phyloP scores from a whole-genome alignment of 2,888 invertebrate genomes.

The Noctua comes region DNA sequence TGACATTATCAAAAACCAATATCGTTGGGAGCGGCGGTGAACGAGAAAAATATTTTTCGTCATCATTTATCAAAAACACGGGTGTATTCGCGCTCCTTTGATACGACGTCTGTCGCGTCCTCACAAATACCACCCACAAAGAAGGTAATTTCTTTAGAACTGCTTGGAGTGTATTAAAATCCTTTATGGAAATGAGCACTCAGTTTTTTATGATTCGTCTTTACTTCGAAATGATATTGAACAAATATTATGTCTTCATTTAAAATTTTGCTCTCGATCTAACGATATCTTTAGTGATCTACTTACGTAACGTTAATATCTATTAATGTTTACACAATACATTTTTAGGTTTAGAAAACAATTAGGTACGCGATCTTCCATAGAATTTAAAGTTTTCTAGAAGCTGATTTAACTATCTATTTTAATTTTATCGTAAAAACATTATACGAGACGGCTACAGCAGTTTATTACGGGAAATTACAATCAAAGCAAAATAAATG shows the following conservation, averaged over 20 bases:
- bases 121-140: slow-evolving; percentile 64
- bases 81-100: slow-evolving; percentile 68
- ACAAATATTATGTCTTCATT: slow-evolving; percentile 18
- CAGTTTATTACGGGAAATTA: slow-evolving; percentile 25
- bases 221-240: slow-evolving; percentile 11
- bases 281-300: neutral
- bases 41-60: slow-evolving; percentile 68
- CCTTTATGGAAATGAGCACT: slow-evolving; percentile 64
- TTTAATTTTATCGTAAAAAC: neutral
- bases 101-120: slow-evolving; percentile 67
- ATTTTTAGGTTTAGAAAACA: neutral
- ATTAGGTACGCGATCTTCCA: neutral
- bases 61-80: slow-evolving; percentile 74
- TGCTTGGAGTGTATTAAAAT: slow-evolving; percentile 69
- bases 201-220: slow-evolving; percentile 55
- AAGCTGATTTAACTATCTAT: neutral
- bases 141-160: slow-evolving; percentile 74
- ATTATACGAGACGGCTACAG: neutral
- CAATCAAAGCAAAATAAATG: slow-evolving; percentile 31
- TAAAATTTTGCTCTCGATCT: slow-evolving; percentile 12
- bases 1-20: slow-evolving; percentile 75
- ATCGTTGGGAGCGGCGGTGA: slow-evolving; percentile 60
- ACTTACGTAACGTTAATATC: neutral
- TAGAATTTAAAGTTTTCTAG: neutral
- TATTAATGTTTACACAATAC: neutral